Conservation (phyloP, 2,797 vertebrate species). For the Phalloptychus januarius region DNA sequence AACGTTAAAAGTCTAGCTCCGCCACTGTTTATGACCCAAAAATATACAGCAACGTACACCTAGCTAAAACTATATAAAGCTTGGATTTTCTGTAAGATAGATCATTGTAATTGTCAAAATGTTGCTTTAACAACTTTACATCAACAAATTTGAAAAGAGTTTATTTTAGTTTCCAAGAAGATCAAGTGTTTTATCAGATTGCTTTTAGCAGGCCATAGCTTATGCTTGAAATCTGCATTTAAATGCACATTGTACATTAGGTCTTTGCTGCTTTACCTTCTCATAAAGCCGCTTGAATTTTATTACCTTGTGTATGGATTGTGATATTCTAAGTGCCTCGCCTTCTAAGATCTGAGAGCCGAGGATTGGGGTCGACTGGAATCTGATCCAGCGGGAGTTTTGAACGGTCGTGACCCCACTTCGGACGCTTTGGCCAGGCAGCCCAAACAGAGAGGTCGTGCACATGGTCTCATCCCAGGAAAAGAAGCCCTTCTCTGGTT, state of each 20-base stretch:
- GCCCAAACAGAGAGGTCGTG: constrained; percentile 12
- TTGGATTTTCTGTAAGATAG: neutral
- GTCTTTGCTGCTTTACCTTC: neutral
- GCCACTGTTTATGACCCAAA: neutral
- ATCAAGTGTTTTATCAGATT: neutral
- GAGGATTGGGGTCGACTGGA: constrained; percentile 14
- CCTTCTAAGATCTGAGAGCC: constrained; percentile 12
- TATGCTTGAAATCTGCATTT: neutral
- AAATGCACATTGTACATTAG: neutral
- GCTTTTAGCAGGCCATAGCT: neutral
- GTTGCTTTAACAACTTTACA: neutral
- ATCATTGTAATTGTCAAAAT: neutral
- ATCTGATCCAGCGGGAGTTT: constrained; percentile 13
- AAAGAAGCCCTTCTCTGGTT: constrained; percentile 52
- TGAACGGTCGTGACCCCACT: constrained; percentile 17
- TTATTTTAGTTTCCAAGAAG: neutral
- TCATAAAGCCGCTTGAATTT: neutral
- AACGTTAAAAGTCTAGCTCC: too few species aligned
- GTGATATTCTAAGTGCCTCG: neutral
- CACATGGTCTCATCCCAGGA: constrained; percentile 48
- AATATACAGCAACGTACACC: neutral
- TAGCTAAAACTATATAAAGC: neutral
- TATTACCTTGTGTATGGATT: neutral
- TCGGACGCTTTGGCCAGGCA: constrained; percentile 33
- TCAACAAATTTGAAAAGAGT: neutral